Percentiles rank a stretch among this genome's conserved stretches.
Evolutionary conservation across 2,113 vertebrate species (phyloP).

Genomic region (Mastomys natalensis): DNA sequence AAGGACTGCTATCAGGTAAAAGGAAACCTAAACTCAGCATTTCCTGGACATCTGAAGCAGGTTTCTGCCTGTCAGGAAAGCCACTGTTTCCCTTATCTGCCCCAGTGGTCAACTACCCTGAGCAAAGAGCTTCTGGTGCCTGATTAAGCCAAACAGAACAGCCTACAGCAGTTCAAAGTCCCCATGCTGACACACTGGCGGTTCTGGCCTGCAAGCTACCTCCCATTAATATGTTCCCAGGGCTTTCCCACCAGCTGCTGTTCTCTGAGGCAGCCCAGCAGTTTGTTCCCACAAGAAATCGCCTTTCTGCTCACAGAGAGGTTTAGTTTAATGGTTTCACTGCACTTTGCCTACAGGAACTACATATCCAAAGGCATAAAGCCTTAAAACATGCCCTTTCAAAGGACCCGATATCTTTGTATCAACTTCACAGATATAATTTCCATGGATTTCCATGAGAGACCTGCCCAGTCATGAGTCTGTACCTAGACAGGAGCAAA

Average conservation of each 20-base stretch:
- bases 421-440: conserved; percentile 1
- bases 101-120: neutral
- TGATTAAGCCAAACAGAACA: neutral
- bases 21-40: neutral
- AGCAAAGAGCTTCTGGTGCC: neutral
- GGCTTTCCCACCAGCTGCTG: neutral
- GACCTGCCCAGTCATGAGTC: neutral
- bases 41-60: neutral
- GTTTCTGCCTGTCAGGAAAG: neutral
- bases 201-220: neutral
- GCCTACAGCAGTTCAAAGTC: neutral
- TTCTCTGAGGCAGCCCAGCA: neutral
- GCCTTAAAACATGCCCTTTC: neutral
- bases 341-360: neutral
- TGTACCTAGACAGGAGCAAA: neutral
- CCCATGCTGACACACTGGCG: neutral
- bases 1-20: neutral
- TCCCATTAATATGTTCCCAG: neutral
- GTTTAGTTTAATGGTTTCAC: neutral
- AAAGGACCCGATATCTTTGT: neutral
- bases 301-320: neutral
- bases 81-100: neutral
- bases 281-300: neutral
- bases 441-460: neutral
- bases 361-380: neutral